These are phyloP conservation scores for Brachionus manjavacas DNA, from an alignment of 1,140 invertebrate genomes.

Conservation along the genomic window DNA sequence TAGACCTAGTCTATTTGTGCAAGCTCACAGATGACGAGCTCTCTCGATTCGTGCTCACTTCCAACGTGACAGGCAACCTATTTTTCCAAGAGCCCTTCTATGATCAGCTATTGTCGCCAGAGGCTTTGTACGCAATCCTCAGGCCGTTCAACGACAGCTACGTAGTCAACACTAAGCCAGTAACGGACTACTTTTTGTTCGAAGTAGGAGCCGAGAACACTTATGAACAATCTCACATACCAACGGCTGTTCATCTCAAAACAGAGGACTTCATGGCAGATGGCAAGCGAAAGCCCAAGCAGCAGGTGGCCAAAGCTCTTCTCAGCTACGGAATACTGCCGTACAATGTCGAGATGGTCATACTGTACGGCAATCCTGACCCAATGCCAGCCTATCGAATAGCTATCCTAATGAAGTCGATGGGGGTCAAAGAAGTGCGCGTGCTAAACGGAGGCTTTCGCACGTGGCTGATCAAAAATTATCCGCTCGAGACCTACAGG, in stretches of 20 bases:
- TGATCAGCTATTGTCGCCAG: slow-evolving; percentile 10
- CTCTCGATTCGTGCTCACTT: not conserved
- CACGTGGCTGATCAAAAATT: slow-evolving; percentile 36
- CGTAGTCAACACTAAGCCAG: not conserved
- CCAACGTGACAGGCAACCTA: not conserved
- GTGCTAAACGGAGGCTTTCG: slow-evolving; percentile 37
- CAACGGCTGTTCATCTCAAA: slow-evolving; percentile 15
- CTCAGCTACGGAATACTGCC: slow-evolving; percentile 28
- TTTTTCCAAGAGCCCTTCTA: slow-evolving; percentile 40
- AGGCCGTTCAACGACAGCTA: not conserved
- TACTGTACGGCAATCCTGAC: slow-evolving; percentile 27
- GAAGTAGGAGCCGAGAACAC: not conserved
- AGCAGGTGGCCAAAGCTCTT: not conserved
- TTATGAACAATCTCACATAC: slow-evolving; percentile 37
- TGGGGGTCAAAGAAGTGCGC: slow-evolving; percentile 8
- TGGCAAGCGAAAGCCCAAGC: not conserved
- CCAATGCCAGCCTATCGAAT: not conserved
- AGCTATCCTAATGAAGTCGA: slow-evolving; percentile 2
- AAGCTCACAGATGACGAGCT: not conserved
- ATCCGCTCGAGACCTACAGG: not conserved
- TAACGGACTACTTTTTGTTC: not conserved
- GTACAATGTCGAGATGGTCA: slow-evolving; percentile 28
- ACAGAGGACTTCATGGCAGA: not conserved
- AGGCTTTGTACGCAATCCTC: not conserved
- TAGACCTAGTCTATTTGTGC: slow-evolving; percentile 11